A percentile compares a stretch with the other conserved stretches of the same genome.
phyloP scores from a whole-genome alignment of 2,888 invertebrate genomes.

The Gryllus longicercus region DNA sequence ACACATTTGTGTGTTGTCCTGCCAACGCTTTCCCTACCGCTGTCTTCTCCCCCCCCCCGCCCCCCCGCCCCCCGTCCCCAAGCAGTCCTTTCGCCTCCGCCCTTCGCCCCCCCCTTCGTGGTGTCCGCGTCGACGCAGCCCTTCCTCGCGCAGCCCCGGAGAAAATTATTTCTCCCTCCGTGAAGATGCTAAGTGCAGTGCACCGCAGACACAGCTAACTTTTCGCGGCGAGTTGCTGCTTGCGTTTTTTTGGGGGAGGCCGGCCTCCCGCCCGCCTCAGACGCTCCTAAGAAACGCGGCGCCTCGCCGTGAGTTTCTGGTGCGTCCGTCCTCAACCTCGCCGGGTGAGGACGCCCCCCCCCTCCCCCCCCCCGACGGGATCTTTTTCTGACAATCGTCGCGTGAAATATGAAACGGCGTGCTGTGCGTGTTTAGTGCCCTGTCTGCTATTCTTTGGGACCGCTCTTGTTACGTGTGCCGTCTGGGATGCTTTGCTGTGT shows the following conservation, averaged over 20 bases:
- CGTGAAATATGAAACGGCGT: background rate
- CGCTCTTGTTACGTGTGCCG: background rate
- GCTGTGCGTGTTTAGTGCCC: background rate
- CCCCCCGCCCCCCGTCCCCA: background rate
- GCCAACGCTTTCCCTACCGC: background rate
- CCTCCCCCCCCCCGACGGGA: background rate
- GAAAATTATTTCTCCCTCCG: slow-evolving; percentile 17
- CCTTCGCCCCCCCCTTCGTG: background rate
- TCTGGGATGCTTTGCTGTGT: background rate
- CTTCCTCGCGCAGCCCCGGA: background rate
- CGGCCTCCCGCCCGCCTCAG: background rate
- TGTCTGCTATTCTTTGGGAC: background rate
- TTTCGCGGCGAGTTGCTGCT: background rate
- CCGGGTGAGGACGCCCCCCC: background rate
- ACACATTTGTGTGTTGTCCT: slow-evolving; percentile 17
- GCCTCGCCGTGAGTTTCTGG: background rate
- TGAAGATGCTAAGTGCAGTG: slow-evolving; percentile 17
- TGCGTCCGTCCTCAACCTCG: background rate
- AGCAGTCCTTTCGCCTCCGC: background rate
- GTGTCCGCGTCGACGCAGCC: background rate
- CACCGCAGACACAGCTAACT: slow-evolving; percentile 4
- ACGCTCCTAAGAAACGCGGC: background rate
- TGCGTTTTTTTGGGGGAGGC: background rate
- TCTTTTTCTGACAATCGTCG: slow-evolving; percentile 8
- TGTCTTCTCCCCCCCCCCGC: background rate